Percentiles rank a stretch among this genome's conserved stretches.
Conservation (phyloP, 1,140 invertebrate genomes). For the Leptinotarsa undecemlineata region DNA sequence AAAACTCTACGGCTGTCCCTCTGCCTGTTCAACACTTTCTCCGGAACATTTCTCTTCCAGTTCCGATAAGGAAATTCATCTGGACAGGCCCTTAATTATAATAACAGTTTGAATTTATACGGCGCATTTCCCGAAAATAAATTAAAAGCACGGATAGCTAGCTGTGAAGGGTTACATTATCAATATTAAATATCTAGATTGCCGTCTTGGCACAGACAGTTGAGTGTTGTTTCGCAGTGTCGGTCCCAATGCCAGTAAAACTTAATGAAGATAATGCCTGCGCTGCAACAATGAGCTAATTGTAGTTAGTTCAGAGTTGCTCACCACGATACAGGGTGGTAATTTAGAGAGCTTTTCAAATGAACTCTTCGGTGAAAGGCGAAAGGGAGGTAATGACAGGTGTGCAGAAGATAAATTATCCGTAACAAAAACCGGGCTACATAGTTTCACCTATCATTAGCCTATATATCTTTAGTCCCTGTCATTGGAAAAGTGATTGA, state of each 20-base stretch:
- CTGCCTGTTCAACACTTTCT: too few species aligned
- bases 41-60: too few species aligned
- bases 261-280: constrained; percentile 53
- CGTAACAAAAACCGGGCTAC: not conserved
- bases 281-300: constrained; percentile 53
- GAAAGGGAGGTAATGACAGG: not conserved
- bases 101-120: constrained; percentile 45
- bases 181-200: constrained; percentile 52
- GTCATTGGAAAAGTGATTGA: too few species aligned
- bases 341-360: not conserved
- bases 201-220: constrained; percentile 49
- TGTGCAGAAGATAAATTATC: not conserved
- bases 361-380: not conserved
- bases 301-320: constrained; percentile 46
- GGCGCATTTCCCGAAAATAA: constrained; percentile 47
- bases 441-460: not conserved
- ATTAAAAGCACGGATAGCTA: constrained; percentile 40
- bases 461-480: too few species aligned
- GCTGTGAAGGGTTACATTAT: constrained; percentile 50
- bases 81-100: constrained; percentile 41
- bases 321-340: not conserved
- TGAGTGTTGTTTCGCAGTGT: constrained; percentile 43
- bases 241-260: constrained; percentile 46
- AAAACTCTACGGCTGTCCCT: too few species aligned
- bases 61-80: too few species aligned